Base-by-base conservation (phyloP, 2,888 invertebrate genomes). In the Clusia tigrina region DNA sequence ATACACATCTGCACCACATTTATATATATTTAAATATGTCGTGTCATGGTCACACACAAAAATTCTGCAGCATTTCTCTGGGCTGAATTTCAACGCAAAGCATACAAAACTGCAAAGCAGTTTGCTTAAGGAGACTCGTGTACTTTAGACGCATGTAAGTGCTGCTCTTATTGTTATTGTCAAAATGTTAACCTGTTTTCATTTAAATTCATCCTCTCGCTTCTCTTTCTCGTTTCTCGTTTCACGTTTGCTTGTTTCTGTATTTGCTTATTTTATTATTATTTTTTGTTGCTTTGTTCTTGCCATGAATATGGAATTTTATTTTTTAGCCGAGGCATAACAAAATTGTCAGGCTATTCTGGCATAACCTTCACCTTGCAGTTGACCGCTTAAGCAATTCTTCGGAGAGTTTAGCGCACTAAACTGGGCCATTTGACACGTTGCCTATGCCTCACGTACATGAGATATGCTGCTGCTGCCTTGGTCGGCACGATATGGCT, bases 281-380 rank as follows among this genome's bases (percentile, higher is more conserved):
- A 32, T 12, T 32, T 32, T 32, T 32, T 32, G 32, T 32, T 6
- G 12, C n/a, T n/a, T n/a, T n/a, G 32, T 12, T 32, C 5, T 32
- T 32, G 32, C 32, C 12, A 32, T 32, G 32, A 32, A 32, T 32
- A 9, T 32, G 5, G 12, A 32, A 32, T 32, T 32, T 12, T 32
- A 9, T 32, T 12, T n/a, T n/a, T n/a, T n/a, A n/a, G n/a, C n/a
- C n/a, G n/a, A n/a, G n/a, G 42, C 42, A 42, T 17, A 42, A 42
- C 42, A 42, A 42, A 42, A n/a, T n/a, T 42, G 42, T 42, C 42
- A 15, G 6, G 42, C 42, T 6, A 3, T 6, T 6, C 42, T 3
- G 9, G 42, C 42, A 42, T 53, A 55, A 67, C 70, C 66, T 67
- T 69, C 66, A 67, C 65, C 67, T 68, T 70, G 65, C 25, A 51